Evolutionary conservation across 2,113 vertebrate genomes (phyloP), one percentile per base, ranked within the genome.

Genomic region (Pangasianodon hypophthalmus): DNA sequence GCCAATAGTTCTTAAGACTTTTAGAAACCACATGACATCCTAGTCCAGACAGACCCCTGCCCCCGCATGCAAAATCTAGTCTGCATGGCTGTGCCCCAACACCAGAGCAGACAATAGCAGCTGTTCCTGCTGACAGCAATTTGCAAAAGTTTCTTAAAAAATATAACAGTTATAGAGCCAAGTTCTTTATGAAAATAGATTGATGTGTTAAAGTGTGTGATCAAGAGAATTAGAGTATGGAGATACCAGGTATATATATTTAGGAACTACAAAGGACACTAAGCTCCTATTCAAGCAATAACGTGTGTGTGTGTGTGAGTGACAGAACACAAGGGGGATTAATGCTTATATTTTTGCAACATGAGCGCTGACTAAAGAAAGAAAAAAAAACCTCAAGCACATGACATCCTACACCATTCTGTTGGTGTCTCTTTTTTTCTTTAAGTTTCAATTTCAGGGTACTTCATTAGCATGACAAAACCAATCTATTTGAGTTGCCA

Each of bases 301-400:
- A 60, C 24, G 77, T 77, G 87, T 26, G 48, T 89, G 64, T 73
- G 13, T 32, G 19, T 10, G 60, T 44, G 80, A 29, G 71, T 11
- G 85, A 37, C 16, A 67, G 46, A 46, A 44, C 48, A 46, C 1
- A 37, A 69, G 41, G 64, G 85, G 79, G 85, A 44, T 88, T 93
- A 91, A 93, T 93, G 75, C 91, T 91, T 92, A 90, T 91, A 84
- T 90, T 92, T 93, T 84, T 91, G 85, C 84, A 50, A 85, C 90
- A 92, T 87, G 89, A 80, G 24, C 79, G 77, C 83, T 56, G 69
- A 84, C 37, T 71, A 60, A 88, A 81, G 62, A 6, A 5, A 10
- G 0, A 54, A 85, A 82, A 86, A 84, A 92, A 91, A n/a, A n/a
- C n/a, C 93, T 92, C 89, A 93, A 91, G 92, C 87, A 50, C 87